Evolutionary conservation across 2,888 invertebrate species (phyloP), one percentile per base, ranked within the genome.

Genomic region (Dicyrtoma fusca): DNA sequence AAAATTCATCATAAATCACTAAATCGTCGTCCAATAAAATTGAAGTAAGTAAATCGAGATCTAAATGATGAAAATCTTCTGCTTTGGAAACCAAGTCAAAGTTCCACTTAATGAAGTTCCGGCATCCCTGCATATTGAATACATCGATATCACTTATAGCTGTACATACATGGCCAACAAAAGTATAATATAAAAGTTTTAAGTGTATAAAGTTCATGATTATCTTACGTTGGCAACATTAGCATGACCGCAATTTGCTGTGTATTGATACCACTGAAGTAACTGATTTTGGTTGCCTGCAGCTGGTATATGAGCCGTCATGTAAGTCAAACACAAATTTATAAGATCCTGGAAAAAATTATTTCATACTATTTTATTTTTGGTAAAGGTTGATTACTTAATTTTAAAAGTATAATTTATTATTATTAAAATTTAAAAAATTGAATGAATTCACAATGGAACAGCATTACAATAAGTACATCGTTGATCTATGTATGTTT

Each of bases 241-340:
- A 49, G 86, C 84, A 82, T 93, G 94, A 25, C 92, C 92, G 82
- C 94, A 92, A 5, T 91, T 89, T 80, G 91, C 88, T 0, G 93
- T 91, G 83, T 96, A 96, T 83, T 95, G 95, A 82, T 94, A 87
- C 96, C 97, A 97, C 0, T 92, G 90, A 42, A 95, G 90, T 23
- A 96, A 85, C 74, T 91, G 91, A 17, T 92, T 92, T 71, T 92
- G 89, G 69, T 88, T 88, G 0, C 92, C 92, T 5, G 95, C 94
- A 81, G 92, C 89, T 1, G 94, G 92, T 68, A 95, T 89, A 83
- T 95, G 92, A 80, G 89, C 88, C 65, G 88, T 88, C 96, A 97
- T 96, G 84, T 93, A 97, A 73, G 89, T 88, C 42, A 93, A 87
- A 83, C 96, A 96, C 13, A 94, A 85, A 8, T 88, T 86, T 76